Evolutionary conservation across 2,797 vertebrate species (phyloP).

Genomic region (Cyprinella venusta): DNA sequence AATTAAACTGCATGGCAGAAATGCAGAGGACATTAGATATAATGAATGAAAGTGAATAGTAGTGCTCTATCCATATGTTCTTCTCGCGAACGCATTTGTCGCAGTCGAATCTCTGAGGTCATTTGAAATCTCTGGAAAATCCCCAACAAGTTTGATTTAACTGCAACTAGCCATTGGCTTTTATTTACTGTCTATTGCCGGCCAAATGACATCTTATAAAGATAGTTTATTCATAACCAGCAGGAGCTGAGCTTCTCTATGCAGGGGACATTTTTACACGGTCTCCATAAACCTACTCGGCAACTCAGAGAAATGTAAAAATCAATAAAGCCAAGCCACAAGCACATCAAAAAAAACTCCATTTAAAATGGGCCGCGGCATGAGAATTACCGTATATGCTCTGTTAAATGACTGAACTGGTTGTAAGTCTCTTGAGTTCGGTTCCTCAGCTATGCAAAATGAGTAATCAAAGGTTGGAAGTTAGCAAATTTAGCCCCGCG

Average conservation of each 20-base stretch:
- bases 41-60: constrained; percentile 59
- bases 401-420: constrained; percentile 47
- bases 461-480: constrained; percentile 63
- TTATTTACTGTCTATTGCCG: constrained; percentile 94
- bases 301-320: constrained; percentile 84
- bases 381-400: constrained; percentile 63
- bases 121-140: constrained; percentile 93
- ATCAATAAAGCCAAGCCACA: constrained; percentile 84
- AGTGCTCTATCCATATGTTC: constrained; percentile 65
- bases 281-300: constrained; percentile 84
- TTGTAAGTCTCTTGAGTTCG: constrained; percentile 34
- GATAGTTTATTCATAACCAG: constrained; percentile 86
- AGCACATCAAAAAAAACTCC: constrained; percentile 81
- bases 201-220: constrained; percentile 90
- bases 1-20: constrained; percentile 1
- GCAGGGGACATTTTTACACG: constrained; percentile 85
- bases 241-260: constrained; percentile 80
- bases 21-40: constrained; percentile 31
- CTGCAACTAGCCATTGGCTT: constrained; percentile 89
- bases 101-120: constrained; percentile 85
- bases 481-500: constrained; percentile 70
- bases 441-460: constrained; percentile 16
- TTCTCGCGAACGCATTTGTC: constrained; percentile 71
- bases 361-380: constrained; percentile 79
- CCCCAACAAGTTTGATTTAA: constrained; percentile 92